These are phyloP conservation scores for Falco novaeseelandiae DNA, from an alignment of 2,797 vertebrate genomes.

Conservation along the genomic window DNA sequence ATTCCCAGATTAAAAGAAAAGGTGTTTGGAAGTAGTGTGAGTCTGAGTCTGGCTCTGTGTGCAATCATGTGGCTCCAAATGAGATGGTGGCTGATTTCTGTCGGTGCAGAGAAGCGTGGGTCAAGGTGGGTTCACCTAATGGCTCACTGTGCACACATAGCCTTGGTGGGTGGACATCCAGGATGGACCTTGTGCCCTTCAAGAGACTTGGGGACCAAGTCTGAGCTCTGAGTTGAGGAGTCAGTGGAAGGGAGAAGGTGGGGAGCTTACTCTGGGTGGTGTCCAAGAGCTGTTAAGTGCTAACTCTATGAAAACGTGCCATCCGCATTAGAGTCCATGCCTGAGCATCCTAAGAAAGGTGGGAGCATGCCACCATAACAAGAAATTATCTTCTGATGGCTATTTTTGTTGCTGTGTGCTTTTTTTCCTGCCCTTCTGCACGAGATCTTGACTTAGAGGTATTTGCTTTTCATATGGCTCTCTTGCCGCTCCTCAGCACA, in stretches of 20 bases:
- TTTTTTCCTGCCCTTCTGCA: not conserved
- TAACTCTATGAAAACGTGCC: not conserved
- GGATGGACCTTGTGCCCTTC: not conserved
- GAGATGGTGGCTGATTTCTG: not conserved
- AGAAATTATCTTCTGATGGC: not conserved
- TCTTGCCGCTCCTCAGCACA: not conserved
- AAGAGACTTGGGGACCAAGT: not conserved
- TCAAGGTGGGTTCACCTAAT: not conserved
- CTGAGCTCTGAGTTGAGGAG: not conserved
- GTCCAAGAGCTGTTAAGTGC: not conserved
- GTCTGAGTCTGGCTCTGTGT: not conserved
- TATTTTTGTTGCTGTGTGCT: not conserved
- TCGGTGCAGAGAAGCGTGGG: rapidly evolving
- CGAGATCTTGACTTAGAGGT: not conserved
- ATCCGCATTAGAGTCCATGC: rapidly evolving
- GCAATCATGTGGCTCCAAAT: not conserved
- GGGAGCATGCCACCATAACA: not conserved
- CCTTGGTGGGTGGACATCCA: not conserved
- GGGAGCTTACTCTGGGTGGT: not conserved
- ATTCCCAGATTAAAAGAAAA: not conserved
- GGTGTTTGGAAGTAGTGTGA: not conserved
- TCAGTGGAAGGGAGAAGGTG: not conserved
- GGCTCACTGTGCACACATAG: not conserved
- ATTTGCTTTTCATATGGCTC: not conserved
- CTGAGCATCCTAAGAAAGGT: not conserved